These are phyloP conservation scores for Monopis laevigella DNA, from an alignment of 2,888 invertebrate genomes.

Conservation along the genomic window DNA sequence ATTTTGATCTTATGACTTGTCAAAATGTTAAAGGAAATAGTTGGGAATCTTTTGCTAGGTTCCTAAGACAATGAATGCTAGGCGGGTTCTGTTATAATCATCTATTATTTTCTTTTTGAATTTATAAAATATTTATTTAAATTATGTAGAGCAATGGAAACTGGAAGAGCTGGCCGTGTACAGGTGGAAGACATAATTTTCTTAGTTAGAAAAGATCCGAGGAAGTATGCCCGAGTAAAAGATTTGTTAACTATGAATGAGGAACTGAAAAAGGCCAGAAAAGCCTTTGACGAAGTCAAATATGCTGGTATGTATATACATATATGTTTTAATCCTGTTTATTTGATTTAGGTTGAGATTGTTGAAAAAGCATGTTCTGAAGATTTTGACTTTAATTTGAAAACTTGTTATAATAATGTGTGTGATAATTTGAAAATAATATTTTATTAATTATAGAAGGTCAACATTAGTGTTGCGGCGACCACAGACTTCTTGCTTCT, in stretches of 20 bases:
- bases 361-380: too few relatives aligned
- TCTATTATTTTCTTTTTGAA: too few relatives aligned
- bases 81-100: too few relatives aligned
- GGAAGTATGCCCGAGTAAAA: constrained; percentile 97
- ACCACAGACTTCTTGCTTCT: constrained; percentile 46
- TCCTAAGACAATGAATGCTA: too few relatives aligned
- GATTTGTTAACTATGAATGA: constrained; percentile 98
- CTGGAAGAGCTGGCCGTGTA: constrained; percentile 94
- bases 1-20: too few relatives aligned
- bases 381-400: too few relatives aligned
- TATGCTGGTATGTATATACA: constrained; percentile 90
- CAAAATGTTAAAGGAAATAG: too few relatives aligned
- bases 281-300: constrained; percentile 99
- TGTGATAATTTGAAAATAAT: too few relatives aligned
- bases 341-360: too few relatives aligned
- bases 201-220: constrained; percentile 92
- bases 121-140: neutral
- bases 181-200: constrained; percentile 98
- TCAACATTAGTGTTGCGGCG: constrained; percentile 54
- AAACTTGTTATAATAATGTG: too few relatives aligned
- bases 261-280: constrained; percentile 97
- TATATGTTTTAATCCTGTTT: too few relatives aligned
- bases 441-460: constrained; percentile 45
- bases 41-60: too few relatives aligned
- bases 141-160: constrained; percentile 88